phyloP scores from a whole-genome alignment of 2,113 vertebrate species.

The human (Homo sapiens) region GRCh38 chr2:225778001-225778500 shows the following conservation, averaged over 20 bases:
- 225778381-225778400: constrained; percentile 69
- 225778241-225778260: constrained; percentile 62
- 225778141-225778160: constrained; percentile 63
- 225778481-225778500: constrained; percentile 74
- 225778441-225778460: constrained; percentile 66
- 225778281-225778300: constrained; percentile 34
- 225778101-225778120: constrained; percentile 57
- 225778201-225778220: constrained; percentile 69
- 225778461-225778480: constrained; percentile 74
- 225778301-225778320: constrained; percentile 77
- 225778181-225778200: constrained; percentile 38
- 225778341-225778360: constrained; percentile 56
- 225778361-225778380: constrained; percentile 67
- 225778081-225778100: background rate
- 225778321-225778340: constrained; percentile 73
- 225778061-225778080: constrained; percentile 35
- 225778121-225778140: constrained; percentile 68
- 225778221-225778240: constrained; percentile 71
- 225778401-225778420: constrained; percentile 74
- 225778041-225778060: background rate
- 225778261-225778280: constrained; percentile 79
- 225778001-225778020: background rate
- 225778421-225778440: constrained; percentile 73
- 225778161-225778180: constrained; percentile 74
- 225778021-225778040: background rate